phyloP scores from a whole-genome alignment of 2,888 invertebrate genomes.

The Lycaena phlaeas region DNA sequence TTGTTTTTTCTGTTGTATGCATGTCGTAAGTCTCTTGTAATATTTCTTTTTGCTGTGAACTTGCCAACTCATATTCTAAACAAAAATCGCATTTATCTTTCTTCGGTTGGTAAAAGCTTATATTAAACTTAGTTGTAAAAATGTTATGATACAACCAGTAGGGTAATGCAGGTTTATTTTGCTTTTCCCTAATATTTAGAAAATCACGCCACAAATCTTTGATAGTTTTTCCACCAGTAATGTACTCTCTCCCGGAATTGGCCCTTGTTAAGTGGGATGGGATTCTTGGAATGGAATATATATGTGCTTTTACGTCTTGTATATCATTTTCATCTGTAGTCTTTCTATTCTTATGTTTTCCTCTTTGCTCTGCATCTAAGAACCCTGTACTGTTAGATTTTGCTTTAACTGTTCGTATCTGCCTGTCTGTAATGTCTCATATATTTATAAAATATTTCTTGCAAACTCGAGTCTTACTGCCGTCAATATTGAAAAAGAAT shows the following conservation, averaged over 20 bases:
- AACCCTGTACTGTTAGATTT: neutral
- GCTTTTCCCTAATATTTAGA: neutral
- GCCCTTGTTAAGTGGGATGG: neutral
- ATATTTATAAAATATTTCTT: conserved; percentile 5
- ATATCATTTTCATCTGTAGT: neutral
- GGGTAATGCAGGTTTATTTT: neutral
- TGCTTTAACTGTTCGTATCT: conserved; percentile 1
- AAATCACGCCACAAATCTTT: neutral
- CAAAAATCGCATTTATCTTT: conserved; percentile 2
- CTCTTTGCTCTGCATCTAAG: neutral
- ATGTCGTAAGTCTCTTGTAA: neutral
- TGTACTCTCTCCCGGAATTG: neutral
- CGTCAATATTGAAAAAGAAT: conserved; percentile 4
- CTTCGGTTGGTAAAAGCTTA: neutral
- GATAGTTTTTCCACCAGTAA: neutral
- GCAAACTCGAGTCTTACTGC: conserved; percentile 1
- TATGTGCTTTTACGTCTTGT: neutral
- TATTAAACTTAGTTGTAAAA: neutral
- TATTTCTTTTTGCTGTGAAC: neutral
- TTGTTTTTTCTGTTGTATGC: neutral
- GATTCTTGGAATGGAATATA: conserved; percentile 4
- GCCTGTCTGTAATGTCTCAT: conserved; percentile 3
- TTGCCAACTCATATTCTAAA: neutral
- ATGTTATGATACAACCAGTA: neutral
- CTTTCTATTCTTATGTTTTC: neutral